Percentiles rank a stretch among this genome's conserved stretches.
These are phyloP conservation scores for Prorops nasuta DNA, from an alignment of 1,140 invertebrate species.

Conservation along the genomic window DNA sequence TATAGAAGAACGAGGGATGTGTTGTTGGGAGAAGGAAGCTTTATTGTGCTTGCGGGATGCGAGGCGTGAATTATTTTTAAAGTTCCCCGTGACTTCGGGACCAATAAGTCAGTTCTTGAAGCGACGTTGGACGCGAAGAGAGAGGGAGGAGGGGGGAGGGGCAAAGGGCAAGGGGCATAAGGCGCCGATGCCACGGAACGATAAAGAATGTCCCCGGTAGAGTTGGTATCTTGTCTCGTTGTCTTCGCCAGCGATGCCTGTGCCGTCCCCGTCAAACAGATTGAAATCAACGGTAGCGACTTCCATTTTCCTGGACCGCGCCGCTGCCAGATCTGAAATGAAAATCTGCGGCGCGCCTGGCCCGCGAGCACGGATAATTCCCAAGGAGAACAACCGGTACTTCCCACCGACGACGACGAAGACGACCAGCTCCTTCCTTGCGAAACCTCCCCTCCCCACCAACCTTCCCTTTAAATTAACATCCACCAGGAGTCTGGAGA, in stretches of 20 bases:
- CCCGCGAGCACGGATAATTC: slow-evolving; percentile 26
- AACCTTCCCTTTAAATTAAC: too few species aligned
- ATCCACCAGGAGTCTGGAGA: too few species aligned
- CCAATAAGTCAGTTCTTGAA: slow-evolving; percentile 11
- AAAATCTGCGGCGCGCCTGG: slow-evolving; percentile 31
- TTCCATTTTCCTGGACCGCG: slow-evolving; percentile 25
- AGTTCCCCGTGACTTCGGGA: too few species aligned
- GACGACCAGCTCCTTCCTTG: neutral
- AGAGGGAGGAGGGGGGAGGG: slow-evolving; percentile 1
- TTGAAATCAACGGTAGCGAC: slow-evolving; percentile 32
- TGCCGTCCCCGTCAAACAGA: slow-evolving; percentile 32
- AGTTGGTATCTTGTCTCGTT: slow-evolving; percentile 23
- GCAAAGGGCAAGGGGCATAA: neutral
- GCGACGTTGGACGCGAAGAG: neutral
- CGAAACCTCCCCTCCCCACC: too few species aligned
- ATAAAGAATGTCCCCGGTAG: slow-evolving; percentile 22
- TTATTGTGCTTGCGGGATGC: too few species aligned
- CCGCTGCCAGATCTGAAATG: slow-evolving; percentile 39
- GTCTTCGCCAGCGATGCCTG: slow-evolving; percentile 14
- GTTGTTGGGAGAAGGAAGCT: too few species aligned
- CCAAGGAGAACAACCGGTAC: neutral
- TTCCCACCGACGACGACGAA: neutral
- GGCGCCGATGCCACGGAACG: slow-evolving; percentile 20
- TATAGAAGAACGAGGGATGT: too few species aligned
- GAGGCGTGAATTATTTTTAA: too few species aligned